Percentiles rank a stretch among this genome's conserved stretches.
Conservation (phyloP, 2,888 invertebrate genomes). For the Ectobius pallidus region DNA sequence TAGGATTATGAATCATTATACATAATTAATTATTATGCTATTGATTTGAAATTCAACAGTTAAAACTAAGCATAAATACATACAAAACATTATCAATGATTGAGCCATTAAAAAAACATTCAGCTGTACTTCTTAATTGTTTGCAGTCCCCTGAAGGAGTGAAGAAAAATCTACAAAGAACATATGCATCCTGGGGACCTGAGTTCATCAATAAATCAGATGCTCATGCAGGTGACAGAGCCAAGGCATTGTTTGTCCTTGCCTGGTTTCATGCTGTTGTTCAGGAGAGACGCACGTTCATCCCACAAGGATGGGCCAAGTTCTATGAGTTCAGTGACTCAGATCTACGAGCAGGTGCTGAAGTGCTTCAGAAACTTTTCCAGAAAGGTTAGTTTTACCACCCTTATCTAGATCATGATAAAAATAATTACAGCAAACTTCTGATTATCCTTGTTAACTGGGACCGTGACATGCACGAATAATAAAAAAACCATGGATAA, state of each 20-base stretch:
- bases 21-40: too few species aligned
- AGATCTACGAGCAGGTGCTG: conserved; percentile 77
- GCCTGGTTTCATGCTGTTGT: conserved; percentile 89
- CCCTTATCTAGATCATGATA: too few species aligned
- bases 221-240: conserved; percentile 48
- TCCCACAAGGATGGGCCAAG: conserved; percentile 92
- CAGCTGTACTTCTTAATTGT: too few species aligned
- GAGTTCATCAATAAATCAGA: conserved; percentile 47
- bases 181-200: conserved; percentile 72
- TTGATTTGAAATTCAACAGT: too few species aligned
- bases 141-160: conserved; percentile 89
- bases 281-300: conserved; percentile 89
- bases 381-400: conserved; percentile 49
- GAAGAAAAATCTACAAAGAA: conserved; percentile 77
- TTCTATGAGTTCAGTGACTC: conserved; percentile 87
- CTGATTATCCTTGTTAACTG: too few species aligned
- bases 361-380: conserved; percentile 63
- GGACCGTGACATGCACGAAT: too few species aligned
- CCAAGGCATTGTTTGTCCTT: conserved; percentile 66
- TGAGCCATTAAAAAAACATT: too few species aligned
- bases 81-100: too few species aligned
- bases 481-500: too few species aligned
- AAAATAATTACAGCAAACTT: too few species aligned
- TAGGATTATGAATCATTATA: too few species aligned
- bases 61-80: too few species aligned